These are phyloP conservation scores for Silurus meridionalis DNA, from an alignment of 2,113 vertebrate species.

Conservation along the genomic window DNA sequence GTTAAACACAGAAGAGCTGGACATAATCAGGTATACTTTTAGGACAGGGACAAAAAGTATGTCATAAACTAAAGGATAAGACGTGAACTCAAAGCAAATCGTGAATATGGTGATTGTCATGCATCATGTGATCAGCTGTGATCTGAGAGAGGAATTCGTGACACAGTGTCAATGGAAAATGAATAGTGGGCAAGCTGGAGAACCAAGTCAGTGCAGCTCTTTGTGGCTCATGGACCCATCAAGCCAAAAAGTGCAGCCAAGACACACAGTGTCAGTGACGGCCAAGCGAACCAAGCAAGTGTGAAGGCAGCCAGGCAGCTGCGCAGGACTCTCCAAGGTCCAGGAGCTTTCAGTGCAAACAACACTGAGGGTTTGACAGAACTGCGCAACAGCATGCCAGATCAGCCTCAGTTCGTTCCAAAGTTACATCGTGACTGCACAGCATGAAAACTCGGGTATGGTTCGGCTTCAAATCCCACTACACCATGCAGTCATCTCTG, in stretches of 20 bases:
- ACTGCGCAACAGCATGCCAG: conserved; percentile 25
- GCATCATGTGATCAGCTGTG: too few species aligned
- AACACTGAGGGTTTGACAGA: conserved; percentile 28
- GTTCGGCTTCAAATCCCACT: conserved; percentile 32
- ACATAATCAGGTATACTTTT: not conserved
- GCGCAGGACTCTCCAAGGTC: conserved; percentile 15
- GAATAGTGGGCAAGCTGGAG: not conserved
- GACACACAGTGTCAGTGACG: conserved; percentile 57
- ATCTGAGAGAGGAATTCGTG: not conserved
- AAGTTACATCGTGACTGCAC: conserved; percentile 20
- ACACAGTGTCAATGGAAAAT: not conserved
- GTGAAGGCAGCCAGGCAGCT: conserved; percentile 50
- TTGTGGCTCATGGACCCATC: not conserved
- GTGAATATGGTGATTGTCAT: not conserved
- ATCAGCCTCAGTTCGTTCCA: conserved; percentile 33
- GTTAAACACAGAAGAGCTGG: not conserved
- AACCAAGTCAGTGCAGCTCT: not conserved
- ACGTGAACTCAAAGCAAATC: not conserved
- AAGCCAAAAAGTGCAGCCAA: conserved; percentile 47
- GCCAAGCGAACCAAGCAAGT: conserved; percentile 48
- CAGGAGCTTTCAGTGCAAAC: conserved; percentile 10
- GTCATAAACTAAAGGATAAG: not conserved
- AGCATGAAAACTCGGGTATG: conserved; percentile 29
- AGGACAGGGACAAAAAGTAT: not conserved
- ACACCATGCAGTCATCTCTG: conserved; percentile 21